Percentiles rank a stretch among this genome's conserved stretches.
phyloP scores from a whole-genome alignment of 2,888 invertebrate genomes.

The Dryococelus australis region DNA sequence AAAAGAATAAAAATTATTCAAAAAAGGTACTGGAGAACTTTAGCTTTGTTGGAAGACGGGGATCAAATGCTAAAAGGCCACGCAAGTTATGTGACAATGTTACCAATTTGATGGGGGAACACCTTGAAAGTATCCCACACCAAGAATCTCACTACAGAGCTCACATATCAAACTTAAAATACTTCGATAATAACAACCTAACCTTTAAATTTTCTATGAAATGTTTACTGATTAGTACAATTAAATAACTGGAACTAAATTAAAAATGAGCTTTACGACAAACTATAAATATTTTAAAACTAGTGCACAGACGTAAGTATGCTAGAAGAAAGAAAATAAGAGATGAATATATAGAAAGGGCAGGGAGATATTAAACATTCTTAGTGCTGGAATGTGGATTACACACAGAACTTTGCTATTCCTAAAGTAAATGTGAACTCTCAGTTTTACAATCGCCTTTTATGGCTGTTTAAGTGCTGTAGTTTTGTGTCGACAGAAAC shows the following conservation, averaged over 20 bases:
- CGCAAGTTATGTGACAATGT: background rate
- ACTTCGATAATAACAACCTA: background rate
- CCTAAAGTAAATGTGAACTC: too few species aligned
- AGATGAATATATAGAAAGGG: too few species aligned
- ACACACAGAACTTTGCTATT: too few species aligned
- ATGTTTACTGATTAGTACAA: background rate
- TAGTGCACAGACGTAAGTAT: background rate
- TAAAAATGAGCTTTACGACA: background rate
- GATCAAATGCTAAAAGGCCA: background rate
- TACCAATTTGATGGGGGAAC: conserved; percentile 18
- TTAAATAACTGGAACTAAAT: conserved; percentile 4
- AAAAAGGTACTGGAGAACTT: background rate
- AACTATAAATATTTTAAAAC: background rate
- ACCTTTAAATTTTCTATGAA: background rate
- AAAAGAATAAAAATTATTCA: background rate
- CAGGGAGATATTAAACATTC: too few species aligned
- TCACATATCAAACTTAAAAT: background rate
- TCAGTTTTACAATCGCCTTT: too few species aligned
- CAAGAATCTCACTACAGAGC: background rate
- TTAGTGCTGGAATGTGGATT: too few species aligned
- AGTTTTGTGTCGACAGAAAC: conserved; percentile 18
- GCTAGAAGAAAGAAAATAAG: conserved; percentile 7
- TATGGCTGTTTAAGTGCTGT: too few species aligned
- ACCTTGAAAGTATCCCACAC: conserved; percentile 18
- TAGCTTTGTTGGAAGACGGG: background rate